Percentiles rank a stretch among this genome's conserved stretches.
Evolutionary conservation across 2,113 vertebrate genomes (phyloP).

Genomic region (Colinus virginianus): DNA sequence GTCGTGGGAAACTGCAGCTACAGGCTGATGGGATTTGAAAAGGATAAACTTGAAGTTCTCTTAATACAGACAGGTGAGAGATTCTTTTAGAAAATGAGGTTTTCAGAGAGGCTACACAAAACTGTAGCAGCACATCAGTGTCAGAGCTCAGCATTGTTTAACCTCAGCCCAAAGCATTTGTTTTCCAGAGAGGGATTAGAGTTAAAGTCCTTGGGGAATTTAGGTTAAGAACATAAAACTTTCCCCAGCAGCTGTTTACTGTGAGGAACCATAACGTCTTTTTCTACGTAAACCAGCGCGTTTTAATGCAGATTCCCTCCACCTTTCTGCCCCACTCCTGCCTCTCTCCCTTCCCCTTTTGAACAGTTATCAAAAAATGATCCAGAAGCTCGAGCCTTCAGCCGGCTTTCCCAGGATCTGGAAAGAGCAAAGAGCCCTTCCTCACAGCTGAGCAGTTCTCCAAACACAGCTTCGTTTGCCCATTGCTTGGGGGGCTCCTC

Average conservation of each 20-base stretch:
- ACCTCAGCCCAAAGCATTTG: background rate
- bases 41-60: background rate
- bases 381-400: background rate
- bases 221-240: background rate
- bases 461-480: background rate
- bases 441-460: background rate
- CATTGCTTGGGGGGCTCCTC: background rate
- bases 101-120: background rate
- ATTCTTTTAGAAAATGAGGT: background rate
- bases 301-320: background rate
- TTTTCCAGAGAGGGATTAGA: background rate
- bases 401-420: background rate
- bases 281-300: background rate
- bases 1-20: background rate
- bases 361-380: constrained; percentile 29
- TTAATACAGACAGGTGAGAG: background rate
- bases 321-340: background rate
- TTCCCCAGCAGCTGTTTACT: background rate
- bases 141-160: background rate
- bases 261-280: background rate
- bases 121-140: background rate
- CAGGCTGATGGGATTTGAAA: background rate
- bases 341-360: background rate
- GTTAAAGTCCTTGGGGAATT: background rate
- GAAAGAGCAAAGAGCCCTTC: background rate